Evolutionary conservation across 2,797 vertebrate genomes (phyloP).

Genomic region (Hydrocynus forskahlii): DNA sequence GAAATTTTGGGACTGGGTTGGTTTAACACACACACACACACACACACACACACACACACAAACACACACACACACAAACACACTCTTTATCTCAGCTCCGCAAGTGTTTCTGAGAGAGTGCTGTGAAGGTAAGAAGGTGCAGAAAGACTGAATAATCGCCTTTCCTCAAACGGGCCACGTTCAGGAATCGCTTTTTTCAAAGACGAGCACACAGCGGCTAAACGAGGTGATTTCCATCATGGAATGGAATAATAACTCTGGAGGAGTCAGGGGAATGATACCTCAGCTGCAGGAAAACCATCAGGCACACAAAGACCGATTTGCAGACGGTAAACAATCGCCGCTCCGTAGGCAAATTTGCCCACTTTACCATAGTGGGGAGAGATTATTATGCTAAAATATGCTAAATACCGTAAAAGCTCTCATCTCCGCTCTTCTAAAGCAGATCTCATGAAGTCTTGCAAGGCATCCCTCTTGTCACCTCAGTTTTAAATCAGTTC

Average conservation of each 20-base stretch:
- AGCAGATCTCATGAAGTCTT: neutral
- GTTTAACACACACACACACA: neutral
- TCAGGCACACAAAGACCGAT: neutral
- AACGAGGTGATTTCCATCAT: conserved; percentile 80
- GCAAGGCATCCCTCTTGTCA: neutral
- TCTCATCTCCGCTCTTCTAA: neutral
- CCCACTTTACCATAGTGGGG: neutral
- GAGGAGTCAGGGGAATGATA: conserved; percentile 67
- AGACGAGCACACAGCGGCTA: conserved; percentile 66
- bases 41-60: too few relatives aligned
- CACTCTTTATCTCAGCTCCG: too few relatives aligned
- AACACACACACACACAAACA: too few relatives aligned
- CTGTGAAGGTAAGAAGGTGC: neutral
- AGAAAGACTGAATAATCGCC: neutral
- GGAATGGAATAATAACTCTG: conserved; percentile 74
- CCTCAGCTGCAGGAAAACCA: conserved; percentile 35
- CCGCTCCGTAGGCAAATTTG: neutral
- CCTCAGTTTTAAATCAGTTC: neutral
- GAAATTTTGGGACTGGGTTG: neutral
- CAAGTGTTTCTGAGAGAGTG: neutral
- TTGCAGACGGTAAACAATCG: neutral
- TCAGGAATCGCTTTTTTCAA: conserved; percentile 1
- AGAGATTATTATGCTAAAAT: neutral
- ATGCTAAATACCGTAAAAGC: neutral
- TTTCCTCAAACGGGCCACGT: neutral